These are phyloP conservation scores for Stigmatopora argus DNA, from an alignment of 2,113 vertebrate genomes.

Conservation along the genomic window DNA sequence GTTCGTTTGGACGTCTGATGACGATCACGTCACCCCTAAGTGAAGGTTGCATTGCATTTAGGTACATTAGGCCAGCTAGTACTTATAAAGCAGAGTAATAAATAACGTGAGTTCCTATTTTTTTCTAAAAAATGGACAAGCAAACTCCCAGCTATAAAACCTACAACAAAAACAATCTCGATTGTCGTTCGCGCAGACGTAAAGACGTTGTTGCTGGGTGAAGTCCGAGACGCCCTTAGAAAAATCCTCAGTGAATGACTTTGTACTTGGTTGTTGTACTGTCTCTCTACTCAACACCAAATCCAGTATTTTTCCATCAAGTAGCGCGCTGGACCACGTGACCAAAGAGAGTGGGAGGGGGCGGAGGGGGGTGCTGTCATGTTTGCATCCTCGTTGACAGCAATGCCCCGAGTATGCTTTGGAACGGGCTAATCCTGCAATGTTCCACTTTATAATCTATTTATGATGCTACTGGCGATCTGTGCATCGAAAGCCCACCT, in stretches of 20 bases:
- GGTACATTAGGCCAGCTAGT: background rate
- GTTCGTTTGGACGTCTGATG: background rate
- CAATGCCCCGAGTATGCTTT: conserved; percentile 2
- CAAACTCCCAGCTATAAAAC: background rate
- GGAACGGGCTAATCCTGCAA: conserved; percentile 2
- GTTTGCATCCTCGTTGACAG: conserved; percentile 56
- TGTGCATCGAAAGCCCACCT: conserved; percentile 3
- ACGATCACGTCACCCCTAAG: background rate
- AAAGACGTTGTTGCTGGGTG: conserved; percentile 62
- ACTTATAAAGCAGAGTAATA: background rate
- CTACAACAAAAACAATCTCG: background rate
- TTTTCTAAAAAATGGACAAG: background rate
- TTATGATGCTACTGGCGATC: background rate
- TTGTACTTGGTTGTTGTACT: conserved; percentile 52
- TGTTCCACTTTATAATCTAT: background rate
- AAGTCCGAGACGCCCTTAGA: conserved; percentile 51
- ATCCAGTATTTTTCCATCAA: conserved; percentile 83
- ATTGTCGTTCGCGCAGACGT: background rate
- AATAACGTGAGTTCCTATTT: background rate
- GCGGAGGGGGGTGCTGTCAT: conserved; percentile 45
- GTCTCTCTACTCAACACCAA: conserved; percentile 64
- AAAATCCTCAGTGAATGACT: conserved; percentile 56
- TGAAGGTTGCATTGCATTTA: background rate
- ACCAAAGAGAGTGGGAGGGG: conserved; percentile 31
- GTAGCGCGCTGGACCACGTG: conserved; percentile 73